Evolutionary conservation across 2,888 invertebrate genomes (phyloP), one percentile per base, ranked within the genome.

Genomic region (Neria commutata): DNA sequence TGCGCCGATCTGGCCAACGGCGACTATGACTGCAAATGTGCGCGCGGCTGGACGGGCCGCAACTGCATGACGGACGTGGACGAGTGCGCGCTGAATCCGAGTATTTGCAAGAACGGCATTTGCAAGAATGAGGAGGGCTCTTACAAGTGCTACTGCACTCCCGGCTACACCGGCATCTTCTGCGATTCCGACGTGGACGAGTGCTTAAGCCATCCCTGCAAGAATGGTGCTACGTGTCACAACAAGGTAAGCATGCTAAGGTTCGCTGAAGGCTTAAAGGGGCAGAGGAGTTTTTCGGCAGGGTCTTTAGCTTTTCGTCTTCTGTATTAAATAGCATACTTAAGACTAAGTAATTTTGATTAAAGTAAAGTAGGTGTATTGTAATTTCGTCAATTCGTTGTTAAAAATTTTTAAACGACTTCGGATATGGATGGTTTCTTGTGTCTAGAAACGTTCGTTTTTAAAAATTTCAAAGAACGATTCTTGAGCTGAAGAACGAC

Each of bases 101-200:
- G 87, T 56, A 85, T 90, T 62, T 94, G 94, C 78, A 89, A 90
- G 69, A 84, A 91, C 71, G 94, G 94, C 23, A 91, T 94, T 60
- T 95, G 94, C 78, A 83, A 91, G 26, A 94, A 94, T 77, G 86
- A 82, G 10, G 83, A 85, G 17, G 93, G 93, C 47, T 87, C 89
- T 60, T 94, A 89, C 81, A 89, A 91, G 72, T 95, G 95, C 79
- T 91, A 89, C 73, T 95, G 95, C 79, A 87, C 86, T 52, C 92
- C 92, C n/a, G 95, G 95, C 2, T 94, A 88, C 79, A 92, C 94
- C 14, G 95, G 95, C 17, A 86, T 89, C 72, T 87, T 88, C 66
- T 95, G 95, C 79, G 90, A 92, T 73, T 86, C 90, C 56, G 91
- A 95, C 80, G 91, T 94, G 70, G 91, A 95, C 78, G 94, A 94